Evolutionary conservation across 2,888 invertebrate species (phyloP), one percentile per base, ranked within the genome.

Genomic region (Caenorhabditis sp.): DNA sequence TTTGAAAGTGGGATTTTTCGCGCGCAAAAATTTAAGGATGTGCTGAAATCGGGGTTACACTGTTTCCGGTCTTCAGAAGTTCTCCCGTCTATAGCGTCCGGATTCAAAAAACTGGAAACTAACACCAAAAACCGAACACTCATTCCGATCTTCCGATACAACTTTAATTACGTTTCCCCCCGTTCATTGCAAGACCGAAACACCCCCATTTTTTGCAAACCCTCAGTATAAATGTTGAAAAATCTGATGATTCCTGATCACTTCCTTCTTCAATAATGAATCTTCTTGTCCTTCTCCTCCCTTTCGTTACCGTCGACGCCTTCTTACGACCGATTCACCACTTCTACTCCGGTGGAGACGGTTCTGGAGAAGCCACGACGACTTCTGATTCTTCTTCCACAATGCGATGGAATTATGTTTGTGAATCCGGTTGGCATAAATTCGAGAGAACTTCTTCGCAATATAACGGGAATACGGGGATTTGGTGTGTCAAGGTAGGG

Each of bases 401-500:
- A 19, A 51, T 51, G 19, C 35, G 19, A 61, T 41, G 14, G 41
- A 14, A 14, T 22, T 61, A 61, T 41, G 16, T 38, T 4, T 56
- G 64, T 41, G 31, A 41, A 2, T 1, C 28, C 19, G 56, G 59
- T 3, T 64, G 26, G 26, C 28, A 63, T 0, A 7, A n/a, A 1
- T 56, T 56, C 31, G 8, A 31, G 10, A 49, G 74, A 44, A 59
- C 70, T 5, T 31, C 58, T 10, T 72, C 70, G 16, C 0, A 24
- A 7, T 72, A 22, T 31, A 72, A 72, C 19, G 8, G 49, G 2
- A 64, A 61, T 22, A 54, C 14, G 14, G 74, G 74, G 14, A 12
- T 22, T 16, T 74, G 54, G 74, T 74, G 74, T 31, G 54, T 64
- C 35, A 63, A 64, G 51, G 54, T 31, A 38, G 38, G 2, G 54